Evolutionary conservation across 2,797 vertebrate genomes (phyloP).

Genomic region (Oreochromis mossambicus): DNA sequence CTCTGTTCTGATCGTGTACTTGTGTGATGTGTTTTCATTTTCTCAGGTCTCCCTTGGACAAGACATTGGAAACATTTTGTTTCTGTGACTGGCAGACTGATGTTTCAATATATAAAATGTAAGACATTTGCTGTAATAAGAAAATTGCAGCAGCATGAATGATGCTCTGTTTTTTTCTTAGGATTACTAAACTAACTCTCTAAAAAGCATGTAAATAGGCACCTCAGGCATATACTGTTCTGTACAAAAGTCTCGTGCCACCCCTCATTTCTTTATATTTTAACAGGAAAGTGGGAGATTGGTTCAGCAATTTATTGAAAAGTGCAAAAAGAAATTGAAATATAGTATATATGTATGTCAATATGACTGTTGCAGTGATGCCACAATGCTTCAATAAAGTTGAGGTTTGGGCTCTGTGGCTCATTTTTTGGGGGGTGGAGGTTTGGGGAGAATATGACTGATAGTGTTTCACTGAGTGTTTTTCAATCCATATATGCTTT

Average conservation of each 20-base stretch:
- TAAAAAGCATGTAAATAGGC: not conserved
- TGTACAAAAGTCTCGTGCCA: not conserved
- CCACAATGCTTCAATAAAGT: not conserved
- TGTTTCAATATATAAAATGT: not conserved
- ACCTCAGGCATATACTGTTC: not conserved
- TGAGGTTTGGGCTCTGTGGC: not conserved
- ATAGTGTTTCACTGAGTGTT: not conserved
- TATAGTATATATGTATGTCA: not conserved
- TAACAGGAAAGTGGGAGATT: rapidly evolving
- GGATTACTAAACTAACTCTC: not conserved
- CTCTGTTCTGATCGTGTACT: not conserved
- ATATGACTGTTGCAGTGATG: not conserved
- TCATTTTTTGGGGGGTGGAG: too few species aligned
- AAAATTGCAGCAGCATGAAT: not conserved
- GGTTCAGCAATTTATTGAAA: not conserved
- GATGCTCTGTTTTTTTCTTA: not conserved
- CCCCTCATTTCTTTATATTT: not conserved
- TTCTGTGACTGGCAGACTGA: not conserved
- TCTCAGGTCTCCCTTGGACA: not conserved
- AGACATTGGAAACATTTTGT: not conserved
- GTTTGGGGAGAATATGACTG: not conserved
- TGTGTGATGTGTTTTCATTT: not conserved
- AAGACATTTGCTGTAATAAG: not conserved
- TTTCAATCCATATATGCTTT: not conserved
- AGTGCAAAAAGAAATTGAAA: not conserved